phyloP scores from a whole-genome alignment of 2,888 invertebrate species.

The Acanthosepion pharaonis region DNA sequence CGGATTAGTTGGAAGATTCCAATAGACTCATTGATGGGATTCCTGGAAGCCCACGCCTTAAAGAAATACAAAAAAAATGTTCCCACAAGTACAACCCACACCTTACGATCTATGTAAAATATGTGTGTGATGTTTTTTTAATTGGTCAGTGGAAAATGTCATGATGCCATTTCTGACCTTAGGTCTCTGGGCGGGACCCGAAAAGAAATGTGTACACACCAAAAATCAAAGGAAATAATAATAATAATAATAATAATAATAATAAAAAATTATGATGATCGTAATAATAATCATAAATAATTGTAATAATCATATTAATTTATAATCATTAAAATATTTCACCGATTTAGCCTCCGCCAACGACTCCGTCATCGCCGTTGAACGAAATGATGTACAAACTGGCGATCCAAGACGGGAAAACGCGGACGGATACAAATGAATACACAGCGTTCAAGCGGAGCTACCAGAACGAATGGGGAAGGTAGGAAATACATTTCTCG shows the following conservation, averaged over 20 bases:
- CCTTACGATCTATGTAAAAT: too few relatives aligned
- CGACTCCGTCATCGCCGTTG: constrained; percentile 72
- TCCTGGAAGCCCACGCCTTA: too few relatives aligned
- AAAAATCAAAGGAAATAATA: background rate
- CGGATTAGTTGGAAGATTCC: too few relatives aligned
- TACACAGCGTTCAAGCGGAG: constrained; percentile 73
- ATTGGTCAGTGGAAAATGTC: too few relatives aligned
- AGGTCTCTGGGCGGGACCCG: too few relatives aligned
- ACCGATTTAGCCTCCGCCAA: constrained; percentile 71
- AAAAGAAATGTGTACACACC: too few relatives aligned
- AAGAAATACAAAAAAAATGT: too few relatives aligned
- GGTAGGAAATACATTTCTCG: constrained; percentile 56
- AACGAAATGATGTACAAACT: constrained; percentile 69
- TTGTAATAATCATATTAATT: background rate
- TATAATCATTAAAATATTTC: background rate
- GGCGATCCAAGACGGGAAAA: constrained; percentile 72
- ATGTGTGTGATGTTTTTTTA: too few relatives aligned
- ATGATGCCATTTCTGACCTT: too few relatives aligned
- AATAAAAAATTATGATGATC: background rate
- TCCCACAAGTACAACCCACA: too few relatives aligned
- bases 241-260: background rate
- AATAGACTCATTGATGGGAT: too few relatives aligned
- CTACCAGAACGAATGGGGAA: constrained; percentile 73
- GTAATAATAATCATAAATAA: background rate
- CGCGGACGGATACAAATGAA: constrained; percentile 67